Base-by-base conservation (phyloP, 2,888 invertebrate species). In the Cantharis nigra region DNA sequence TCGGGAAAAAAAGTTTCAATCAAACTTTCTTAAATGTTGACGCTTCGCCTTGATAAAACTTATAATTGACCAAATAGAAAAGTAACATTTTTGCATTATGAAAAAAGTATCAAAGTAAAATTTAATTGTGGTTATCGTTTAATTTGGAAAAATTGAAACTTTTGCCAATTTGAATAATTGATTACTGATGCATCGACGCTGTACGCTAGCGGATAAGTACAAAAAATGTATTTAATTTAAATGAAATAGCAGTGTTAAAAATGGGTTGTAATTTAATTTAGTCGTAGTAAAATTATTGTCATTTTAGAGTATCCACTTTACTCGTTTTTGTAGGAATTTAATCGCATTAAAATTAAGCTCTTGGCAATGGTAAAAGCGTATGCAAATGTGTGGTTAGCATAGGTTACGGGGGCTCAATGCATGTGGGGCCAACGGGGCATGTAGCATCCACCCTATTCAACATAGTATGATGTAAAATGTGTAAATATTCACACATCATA, bases 311-410 rank as follows among this genome's bases (percentile, higher is more conserved):
- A 72, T 73, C 70, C 78, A 76, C 73, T 78, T 79, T 78, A 72
- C 70, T 78, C 77, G 78, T 78, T 78, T 81, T 79, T 80, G 82
- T 79, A 78, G 81, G 76, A 82, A 82, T 83, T 83, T 83, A 83
- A 83, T 83, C 83, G 83, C 77, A 83, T 83, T 83, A 83, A 82
- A 83, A 83, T 83, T 83, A 83, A 83, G 82, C 82, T 80, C 79
- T 80, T 81, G 82, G 82, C 82, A 83, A 82, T 83, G 82, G 82
- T 83, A 82, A 83, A 82, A 82, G 81, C 83, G 82, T 83, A 84
- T 83, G 83, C 83, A 84, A 84, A 83, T 84, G 82, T 77, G 77
- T 79, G 81, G 83, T 84, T 83, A 83, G 83, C 83, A 82, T 84
- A 83, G 83, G 84, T 84, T 83, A 84, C 80, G 78, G 71, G 76